Base-by-base conservation (phyloP, 2,113 vertebrate genomes). In the Pipa parva region DNA sequence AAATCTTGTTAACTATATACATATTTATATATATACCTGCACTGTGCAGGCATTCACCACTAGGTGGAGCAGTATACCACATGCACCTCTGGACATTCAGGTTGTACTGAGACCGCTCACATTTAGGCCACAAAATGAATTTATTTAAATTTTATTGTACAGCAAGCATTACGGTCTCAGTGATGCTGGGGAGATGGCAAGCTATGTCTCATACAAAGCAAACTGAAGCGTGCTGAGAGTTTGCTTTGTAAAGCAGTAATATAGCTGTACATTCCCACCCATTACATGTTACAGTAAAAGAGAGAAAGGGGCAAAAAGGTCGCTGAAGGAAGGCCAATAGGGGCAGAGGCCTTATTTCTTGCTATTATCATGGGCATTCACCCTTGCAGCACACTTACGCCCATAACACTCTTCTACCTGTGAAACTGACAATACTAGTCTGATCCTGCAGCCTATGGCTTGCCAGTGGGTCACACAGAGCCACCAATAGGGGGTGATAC, bases 131-230 rank as follows among this genome's bases (percentile, higher is more conserved):
- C 42, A 58, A 66, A 36, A 54, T 37, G 1, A 20, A 13, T 68
- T 68, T 54, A 59, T 68, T 51, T 28, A 25, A 2, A 59, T 27
- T 31, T 39, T 51, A 39, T 36, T 37, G 48, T 51, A 50, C 22
- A 68, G 10, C 45, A 51, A 50, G 45, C 46, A 21, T 52, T 7
- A 21, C 3, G 13, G 25, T 18, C 11, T 63, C 27, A 36, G n/a
- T 26, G 7, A 27, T 6, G 5, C 5, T 3, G 50, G 21, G 10
- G 20, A 1, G 4, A 13, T 4, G 46, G 2, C 18, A 8, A 24
- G 2, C 9, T 20, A 22, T 49, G 21, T 49, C 15, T 15, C 26
- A 45, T 42, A 36, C 25, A 27, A 36, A 59, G 13, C 9, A 13
- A 21, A 12, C 3, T 11, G 20, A 20, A 37, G 8, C 9, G 21